Conservation (phyloP, 2,797 vertebrate species). For the Balearica regulorum region DNA sequence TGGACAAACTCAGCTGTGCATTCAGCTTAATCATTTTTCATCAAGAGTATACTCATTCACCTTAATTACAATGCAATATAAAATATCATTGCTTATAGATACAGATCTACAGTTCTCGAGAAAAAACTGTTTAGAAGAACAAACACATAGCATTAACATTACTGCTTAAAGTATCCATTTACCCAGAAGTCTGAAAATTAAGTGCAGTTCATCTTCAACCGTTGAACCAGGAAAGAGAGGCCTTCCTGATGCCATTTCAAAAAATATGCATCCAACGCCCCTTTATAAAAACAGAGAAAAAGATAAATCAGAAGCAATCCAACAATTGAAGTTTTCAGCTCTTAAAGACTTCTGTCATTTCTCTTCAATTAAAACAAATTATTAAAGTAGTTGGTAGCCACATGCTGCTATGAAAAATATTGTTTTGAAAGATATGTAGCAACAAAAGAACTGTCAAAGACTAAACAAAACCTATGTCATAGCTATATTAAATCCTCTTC, state of each 20-base stretch:
- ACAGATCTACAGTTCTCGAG: not conserved
- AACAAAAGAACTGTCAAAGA: not conserved
- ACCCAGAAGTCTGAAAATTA: conserved; percentile 98
- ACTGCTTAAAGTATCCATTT: conserved; percentile 47
- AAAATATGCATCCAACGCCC: conserved; percentile 95
- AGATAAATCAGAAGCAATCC: not conserved
- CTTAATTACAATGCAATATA: not conserved
- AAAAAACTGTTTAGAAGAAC: not conserved
- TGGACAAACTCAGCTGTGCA: not conserved
- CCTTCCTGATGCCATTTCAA: conserved; percentile 98
- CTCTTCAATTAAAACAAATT: not conserved
- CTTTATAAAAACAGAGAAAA: conserved; percentile 64
- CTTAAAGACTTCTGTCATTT: not conserved
- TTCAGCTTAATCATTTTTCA: not conserved
- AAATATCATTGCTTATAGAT: not conserved
- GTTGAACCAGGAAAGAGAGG: conserved; percentile 97
- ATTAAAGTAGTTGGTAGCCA: not conserved
- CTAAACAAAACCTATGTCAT: not conserved
- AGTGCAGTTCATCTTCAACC: conserved; percentile 97
- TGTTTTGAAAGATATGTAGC: not conserved
- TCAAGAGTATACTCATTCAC: not conserved
- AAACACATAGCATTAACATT: not conserved
- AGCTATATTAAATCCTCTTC: not conserved
- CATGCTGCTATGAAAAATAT: not conserved
- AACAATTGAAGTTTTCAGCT: not conserved